Percentiles rank a stretch among this genome's conserved stretches.
Evolutionary conservation across 2,888 invertebrate species (phyloP).

Genomic region (Incurvaria masculella): DNA sequence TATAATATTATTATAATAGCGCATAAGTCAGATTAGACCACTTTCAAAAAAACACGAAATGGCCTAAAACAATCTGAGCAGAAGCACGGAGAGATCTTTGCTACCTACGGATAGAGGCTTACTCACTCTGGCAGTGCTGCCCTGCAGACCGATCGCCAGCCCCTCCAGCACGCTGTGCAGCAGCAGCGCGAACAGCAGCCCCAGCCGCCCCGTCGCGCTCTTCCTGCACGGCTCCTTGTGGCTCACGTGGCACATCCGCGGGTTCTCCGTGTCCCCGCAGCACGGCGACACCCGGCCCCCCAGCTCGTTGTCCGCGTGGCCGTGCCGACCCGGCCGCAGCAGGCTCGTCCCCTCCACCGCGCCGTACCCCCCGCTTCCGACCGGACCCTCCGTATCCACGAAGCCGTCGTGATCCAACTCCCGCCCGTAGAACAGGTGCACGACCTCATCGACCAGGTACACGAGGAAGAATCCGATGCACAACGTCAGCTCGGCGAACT

Average conservation of each 20-base stretch:
- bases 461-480: conserved; percentile 69
- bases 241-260: conserved; percentile 61
- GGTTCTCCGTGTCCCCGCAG: conserved; percentile 33
- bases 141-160: conserved; percentile 76
- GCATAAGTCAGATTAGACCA: no score
- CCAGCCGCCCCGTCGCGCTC: conserved; percentile 61
- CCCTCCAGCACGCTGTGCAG: conserved; percentile 80
- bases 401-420: conserved; percentile 16
- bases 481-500: conserved; percentile 62
- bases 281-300: conserved; percentile 22
- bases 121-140: conserved; percentile 57
- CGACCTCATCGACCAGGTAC: conserved; percentile 69
- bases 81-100: no score
- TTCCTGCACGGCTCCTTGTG: conserved; percentile 64
- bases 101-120: no score
- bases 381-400: conserved; percentile 2
- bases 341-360: conserved; percentile 31
- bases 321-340: conserved; percentile 13
- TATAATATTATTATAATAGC: no score
- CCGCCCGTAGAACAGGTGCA: conserved; percentile 61
- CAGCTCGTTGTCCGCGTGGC: conserved; percentile 29
- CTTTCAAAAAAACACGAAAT: no score
- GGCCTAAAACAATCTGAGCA: no score
- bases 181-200: conserved; percentile 69
- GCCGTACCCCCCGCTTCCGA: conserved; percentile 19